Conservation (phyloP, 1,140 invertebrate species). For the Cheumatopsyche charites region DNA sequence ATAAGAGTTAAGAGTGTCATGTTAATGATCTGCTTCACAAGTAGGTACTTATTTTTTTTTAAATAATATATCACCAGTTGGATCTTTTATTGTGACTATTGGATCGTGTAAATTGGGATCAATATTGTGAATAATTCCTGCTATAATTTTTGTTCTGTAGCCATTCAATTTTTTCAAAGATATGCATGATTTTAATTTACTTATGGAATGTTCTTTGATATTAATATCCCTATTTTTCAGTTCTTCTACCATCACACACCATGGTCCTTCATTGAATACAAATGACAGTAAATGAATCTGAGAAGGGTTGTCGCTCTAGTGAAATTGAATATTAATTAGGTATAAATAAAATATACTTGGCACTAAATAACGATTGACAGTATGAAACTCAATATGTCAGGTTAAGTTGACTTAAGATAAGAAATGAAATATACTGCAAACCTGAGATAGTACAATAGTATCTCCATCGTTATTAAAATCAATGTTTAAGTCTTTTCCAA, state of each 20-base stretch:
- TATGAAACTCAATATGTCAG: not conserved
- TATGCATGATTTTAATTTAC: conserved; percentile 29
- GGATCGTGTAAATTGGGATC: conserved; percentile 42
- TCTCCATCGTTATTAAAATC: conserved; percentile 15
- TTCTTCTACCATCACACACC: conserved; percentile 41
- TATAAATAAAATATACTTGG: not conserved
- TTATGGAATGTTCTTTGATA: conserved; percentile 28
- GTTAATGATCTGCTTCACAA: not conserved
- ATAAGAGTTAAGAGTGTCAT: not conserved
- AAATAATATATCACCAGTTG: conserved; percentile 35
- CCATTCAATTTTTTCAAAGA: conserved; percentile 31
- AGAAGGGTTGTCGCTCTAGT: conserved; percentile 36
- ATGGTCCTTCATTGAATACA: conserved; percentile 42
- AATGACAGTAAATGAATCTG: conserved; percentile 36
- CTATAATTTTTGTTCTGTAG: conserved; percentile 37
- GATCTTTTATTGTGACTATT: conserved; percentile 38
- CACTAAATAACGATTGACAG: no score
- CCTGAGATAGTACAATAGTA: conserved; percentile 40
- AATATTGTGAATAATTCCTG: conserved; percentile 43
- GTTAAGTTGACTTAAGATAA: conserved; percentile 21
- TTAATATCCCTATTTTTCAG: not conserved
- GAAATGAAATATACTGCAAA: conserved; percentile 28
- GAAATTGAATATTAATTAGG: not conserved
- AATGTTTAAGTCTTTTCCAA: conserved; percentile 35
- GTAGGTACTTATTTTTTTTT: no score